Percentiles rank a stretch among this genome's conserved stretches.
Conservation (phyloP, 2,113 vertebrate species). For the Indri indri region DNA sequence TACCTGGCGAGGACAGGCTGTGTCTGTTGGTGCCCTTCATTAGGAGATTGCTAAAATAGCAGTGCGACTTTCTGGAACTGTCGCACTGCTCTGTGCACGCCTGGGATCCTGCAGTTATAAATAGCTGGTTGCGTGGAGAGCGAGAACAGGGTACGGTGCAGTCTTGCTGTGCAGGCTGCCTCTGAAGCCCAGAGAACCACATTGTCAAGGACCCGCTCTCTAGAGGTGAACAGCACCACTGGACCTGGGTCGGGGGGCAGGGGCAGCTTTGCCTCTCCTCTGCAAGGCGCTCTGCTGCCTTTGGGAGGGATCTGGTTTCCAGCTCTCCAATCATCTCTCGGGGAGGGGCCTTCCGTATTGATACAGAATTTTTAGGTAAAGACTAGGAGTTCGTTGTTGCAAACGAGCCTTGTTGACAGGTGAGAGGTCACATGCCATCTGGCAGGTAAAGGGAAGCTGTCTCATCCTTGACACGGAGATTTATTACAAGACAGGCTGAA, state of each 20-base stretch:
- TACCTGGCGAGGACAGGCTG: conserved; percentile 38
- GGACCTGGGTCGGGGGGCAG: accelerated
- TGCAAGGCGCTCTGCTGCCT: too few relatives aligned
- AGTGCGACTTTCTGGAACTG: conserved; percentile 54
- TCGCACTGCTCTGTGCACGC: conserved; percentile 70
- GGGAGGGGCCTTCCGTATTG: background rate
- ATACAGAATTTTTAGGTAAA: background rate
- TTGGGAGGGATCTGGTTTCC: background rate
- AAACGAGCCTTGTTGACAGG: background rate
- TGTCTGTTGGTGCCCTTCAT: conserved; percentile 65
- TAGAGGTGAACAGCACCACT: background rate
- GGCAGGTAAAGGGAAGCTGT: background rate
- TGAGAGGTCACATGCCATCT: conserved; percentile 37
- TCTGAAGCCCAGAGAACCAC: background rate
- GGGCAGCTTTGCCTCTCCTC: too few relatives aligned
- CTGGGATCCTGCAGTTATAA: conserved; percentile 75
- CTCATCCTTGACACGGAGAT: background rate
- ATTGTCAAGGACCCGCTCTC: background rate
- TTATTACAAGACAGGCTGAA: background rate
- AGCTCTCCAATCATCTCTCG: background rate
- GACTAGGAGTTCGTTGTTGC: background rate
- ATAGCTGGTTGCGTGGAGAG: background rate
- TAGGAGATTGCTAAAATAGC: conserved; percentile 78
- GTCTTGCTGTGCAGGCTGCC: background rate
- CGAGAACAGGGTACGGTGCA: conserved; percentile 51